A percentile compares a stretch with the other conserved stretches of the same genome.
Conservation (phyloP, 2,888 invertebrate genomes). For the Stenodera caucasica region DNA sequence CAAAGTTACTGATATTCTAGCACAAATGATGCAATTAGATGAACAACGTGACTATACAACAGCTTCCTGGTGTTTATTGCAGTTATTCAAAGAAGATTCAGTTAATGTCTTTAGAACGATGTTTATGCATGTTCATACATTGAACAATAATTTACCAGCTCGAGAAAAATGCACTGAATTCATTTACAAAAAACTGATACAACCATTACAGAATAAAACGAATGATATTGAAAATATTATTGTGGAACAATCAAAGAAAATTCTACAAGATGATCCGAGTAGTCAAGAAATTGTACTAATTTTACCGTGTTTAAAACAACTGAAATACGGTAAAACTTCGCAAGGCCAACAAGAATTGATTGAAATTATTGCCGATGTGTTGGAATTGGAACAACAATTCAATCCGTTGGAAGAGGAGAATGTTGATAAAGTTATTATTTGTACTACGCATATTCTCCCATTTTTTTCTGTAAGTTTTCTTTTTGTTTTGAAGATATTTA, state of each 20-base stretch:
- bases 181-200: constrained; percentile 66
- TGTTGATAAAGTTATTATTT: constrained; percentile 78
- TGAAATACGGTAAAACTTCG: constrained; percentile 75
- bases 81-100: constrained; percentile 74
- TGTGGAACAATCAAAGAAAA: constrained; percentile 82
- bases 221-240: constrained; percentile 85
- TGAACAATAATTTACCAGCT: constrained; percentile 69
- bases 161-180: constrained; percentile 88
- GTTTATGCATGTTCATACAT: constrained; percentile 62
- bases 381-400: constrained; percentile 70
- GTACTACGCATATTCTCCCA: constrained; percentile 81
- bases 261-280: constrained; percentile 86
- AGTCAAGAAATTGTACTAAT: constrained; percentile 90
- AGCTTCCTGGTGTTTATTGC: constrained; percentile 79
- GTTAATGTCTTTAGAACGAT: constrained; percentile 63
- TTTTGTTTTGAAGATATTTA: not conserved
- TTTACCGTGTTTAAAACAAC: constrained; percentile 81
- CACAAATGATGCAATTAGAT: constrained; percentile 86
- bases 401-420: constrained; percentile 63
- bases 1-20: constrained; percentile 88
- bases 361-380: constrained; percentile 82
- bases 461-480: constrained; percentile 79
- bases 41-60: constrained; percentile 80
- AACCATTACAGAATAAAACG: constrained; percentile 75
- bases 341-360: constrained; percentile 83